Conservation (phyloP, 2,888 invertebrate genomes). For the Eucriotettix oculatus region DNA sequence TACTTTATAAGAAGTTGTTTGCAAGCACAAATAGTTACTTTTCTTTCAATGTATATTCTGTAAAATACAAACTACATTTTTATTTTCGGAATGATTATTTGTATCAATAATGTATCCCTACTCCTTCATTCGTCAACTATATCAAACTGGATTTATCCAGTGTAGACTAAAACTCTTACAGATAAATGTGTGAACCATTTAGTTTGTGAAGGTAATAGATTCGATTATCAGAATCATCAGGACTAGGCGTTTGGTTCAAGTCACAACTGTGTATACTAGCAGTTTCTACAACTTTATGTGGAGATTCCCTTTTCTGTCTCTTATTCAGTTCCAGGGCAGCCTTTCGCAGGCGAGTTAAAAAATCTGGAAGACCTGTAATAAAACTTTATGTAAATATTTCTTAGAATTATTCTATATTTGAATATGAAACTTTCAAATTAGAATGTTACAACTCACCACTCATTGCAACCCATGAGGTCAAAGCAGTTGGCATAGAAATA, state of each 20-base stretch:
- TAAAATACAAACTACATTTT: background rate
- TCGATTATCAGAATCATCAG: too few species aligned
- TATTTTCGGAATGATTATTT: background rate
- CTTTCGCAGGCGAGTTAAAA: conserved; percentile 46
- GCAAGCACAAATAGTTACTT: too few species aligned
- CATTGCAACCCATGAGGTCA: conserved; percentile 52
- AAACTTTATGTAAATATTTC: background rate
- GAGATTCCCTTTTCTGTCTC: background rate
- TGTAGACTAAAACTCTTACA: background rate
- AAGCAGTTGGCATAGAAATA: conserved; percentile 50
- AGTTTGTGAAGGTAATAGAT: background rate
- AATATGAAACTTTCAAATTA: background rate
- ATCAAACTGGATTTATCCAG: too few species aligned
- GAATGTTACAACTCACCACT: conserved; percentile 22
- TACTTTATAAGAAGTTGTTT: too few species aligned
- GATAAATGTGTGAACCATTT: background rate
- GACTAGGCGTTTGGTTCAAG: too few species aligned
- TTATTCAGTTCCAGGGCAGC: conserved; percentile 47
- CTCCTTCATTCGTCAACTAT: too few species aligned
- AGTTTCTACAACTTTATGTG: too few species aligned
- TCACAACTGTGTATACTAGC: too few species aligned
- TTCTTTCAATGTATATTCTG: too few species aligned
- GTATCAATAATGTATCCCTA: too few species aligned
- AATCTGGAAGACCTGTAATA: conserved; percentile 55
- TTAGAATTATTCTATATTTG: background rate